Evolutionary conservation across 92 coral and sea anemone species (phyloP), one percentile per base, ranked within the genome.

Genomic region (Zoanthus sansibaricus): DNA sequence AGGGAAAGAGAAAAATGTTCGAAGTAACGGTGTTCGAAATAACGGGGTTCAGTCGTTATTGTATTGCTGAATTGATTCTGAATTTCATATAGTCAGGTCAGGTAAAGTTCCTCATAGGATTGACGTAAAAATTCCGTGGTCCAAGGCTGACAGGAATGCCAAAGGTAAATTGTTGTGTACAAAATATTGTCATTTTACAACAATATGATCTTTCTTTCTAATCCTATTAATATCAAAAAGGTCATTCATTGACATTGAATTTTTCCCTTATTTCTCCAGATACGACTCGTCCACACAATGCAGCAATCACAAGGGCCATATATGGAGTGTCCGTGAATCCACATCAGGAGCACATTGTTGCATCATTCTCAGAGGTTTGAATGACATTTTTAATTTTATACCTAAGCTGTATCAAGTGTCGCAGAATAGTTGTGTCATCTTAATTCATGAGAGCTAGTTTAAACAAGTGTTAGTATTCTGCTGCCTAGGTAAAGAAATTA

Each of bases 281-380:
- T 55, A 82, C 95, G 48, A 88, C 89, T 55, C 92, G 92, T 25
- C 94, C 96, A 14, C 90, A 72, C 31, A 89, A 75, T 84, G 98
- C 93, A 15, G 93, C 96, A 20, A 82, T 92, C 45, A 97, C 99
- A 42, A 97, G 93, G 76, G 99, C 99, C 10, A 96, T 97, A 6
- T 88, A 86, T 91, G 99, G 99, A 68, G 92, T 97, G 45, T 93
- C 95, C 80, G 98, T 95, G 45, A 98, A 97, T 82, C 99, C 99
- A 18, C 90, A 89, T 71, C 71, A 87, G 83, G 99, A 93, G 76
- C 92, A 97, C 84, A 88, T 94, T 82, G 95, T 97, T 56, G 99
- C 98, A 16, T 97, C 98, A 7, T 97, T 95, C 90, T 88, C 94
- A 79, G 98, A 93, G 93, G 99, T 97, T 86, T 55, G 18, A 6